These are phyloP conservation scores for Cheirogaleus major DNA, from an alignment of 2,797 vertebrate species.

Conservation along the genomic window DNA sequence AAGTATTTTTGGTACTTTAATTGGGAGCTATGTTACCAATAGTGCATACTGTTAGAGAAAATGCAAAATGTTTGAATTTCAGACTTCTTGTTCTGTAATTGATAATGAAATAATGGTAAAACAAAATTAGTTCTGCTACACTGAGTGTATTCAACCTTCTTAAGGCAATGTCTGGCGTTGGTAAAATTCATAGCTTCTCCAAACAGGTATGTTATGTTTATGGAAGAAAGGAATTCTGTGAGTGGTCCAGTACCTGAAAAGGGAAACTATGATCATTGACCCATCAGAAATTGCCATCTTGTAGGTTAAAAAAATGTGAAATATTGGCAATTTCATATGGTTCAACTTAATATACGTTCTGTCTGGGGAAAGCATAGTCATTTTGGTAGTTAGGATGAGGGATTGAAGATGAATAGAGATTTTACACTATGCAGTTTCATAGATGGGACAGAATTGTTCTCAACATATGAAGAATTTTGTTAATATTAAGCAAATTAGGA, in stretches of 20 bases:
- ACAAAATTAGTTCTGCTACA: neutral
- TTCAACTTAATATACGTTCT: neutral
- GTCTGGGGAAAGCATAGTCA: neutral
- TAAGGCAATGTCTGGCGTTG: neutral
- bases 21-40: neutral
- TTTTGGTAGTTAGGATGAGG: neutral
- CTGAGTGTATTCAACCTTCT: neutral
- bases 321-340: neutral
- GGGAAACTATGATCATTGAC: neutral
- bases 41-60: neutral
- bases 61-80: neutral
- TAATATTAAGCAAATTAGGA: neutral
- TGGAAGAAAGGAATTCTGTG: neutral
- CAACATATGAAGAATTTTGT: neutral
- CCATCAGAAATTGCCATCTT: neutral
- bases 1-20: neutral
- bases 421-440: neutral
- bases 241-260: neutral
- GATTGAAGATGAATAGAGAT: neutral
- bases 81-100: neutral
- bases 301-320: neutral
- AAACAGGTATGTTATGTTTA: neutral
- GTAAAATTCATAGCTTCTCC: neutral
- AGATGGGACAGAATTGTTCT: neutral
- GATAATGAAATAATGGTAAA: neutral